phyloP scores from a whole-genome alignment of 1,140 invertebrate species.

The Pteromalus puparum region DNA sequence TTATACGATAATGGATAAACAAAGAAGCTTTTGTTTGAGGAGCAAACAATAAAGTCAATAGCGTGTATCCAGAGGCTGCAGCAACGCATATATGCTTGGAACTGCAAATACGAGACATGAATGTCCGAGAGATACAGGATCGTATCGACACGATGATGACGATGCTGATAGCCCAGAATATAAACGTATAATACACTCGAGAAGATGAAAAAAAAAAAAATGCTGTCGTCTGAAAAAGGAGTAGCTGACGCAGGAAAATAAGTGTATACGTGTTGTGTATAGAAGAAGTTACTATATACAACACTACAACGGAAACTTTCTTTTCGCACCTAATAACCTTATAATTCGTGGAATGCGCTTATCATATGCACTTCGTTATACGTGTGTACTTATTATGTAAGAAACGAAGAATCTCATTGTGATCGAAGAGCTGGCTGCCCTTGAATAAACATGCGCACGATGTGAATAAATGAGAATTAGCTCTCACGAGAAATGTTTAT shows the following conservation, averaged over 20 bases:
- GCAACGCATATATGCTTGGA: neutral
- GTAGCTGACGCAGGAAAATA: too few species aligned
- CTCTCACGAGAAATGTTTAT: conserved; percentile 36
- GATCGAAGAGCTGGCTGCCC: conserved; percentile 42
- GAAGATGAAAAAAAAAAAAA: too few species aligned
- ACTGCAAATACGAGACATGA: neutral
- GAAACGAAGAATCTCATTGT: conserved; percentile 48
- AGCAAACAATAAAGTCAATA: neutral
- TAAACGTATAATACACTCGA: too few species aligned
- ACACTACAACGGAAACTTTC: too few species aligned
- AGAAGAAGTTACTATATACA: too few species aligned
- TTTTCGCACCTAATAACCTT: too few species aligned
- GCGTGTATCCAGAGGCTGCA: neutral
- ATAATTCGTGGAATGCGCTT: neutral
- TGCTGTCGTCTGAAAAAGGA: too few species aligned
- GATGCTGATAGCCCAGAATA: too few species aligned
- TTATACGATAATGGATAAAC: too few species aligned
- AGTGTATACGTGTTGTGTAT: too few species aligned
- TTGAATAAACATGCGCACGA: conserved; percentile 41
- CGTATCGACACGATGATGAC: too few species aligned
- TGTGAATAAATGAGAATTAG: conserved; percentile 31
- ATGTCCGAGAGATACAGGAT: too few species aligned
- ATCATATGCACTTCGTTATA: neutral
- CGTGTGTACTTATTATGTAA: conserved; percentile 40
- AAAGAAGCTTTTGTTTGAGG: neutral